These are phyloP conservation scores for Hirundo rustica DNA, from an alignment of 2,797 vertebrate species.

Conservation along the genomic window DNA sequence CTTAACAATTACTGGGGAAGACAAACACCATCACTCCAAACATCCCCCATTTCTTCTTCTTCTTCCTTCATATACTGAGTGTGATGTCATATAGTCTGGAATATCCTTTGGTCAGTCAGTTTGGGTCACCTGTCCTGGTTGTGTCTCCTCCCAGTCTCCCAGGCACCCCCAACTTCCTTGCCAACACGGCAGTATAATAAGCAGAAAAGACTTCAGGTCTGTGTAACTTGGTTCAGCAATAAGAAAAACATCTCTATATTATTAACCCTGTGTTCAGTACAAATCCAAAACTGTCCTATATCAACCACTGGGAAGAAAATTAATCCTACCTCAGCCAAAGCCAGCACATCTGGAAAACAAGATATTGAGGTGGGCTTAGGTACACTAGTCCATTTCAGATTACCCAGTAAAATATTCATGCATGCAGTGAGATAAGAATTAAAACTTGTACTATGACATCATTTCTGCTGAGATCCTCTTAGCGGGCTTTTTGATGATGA, in stretches of 20 bases:
- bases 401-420: not conserved
- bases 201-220: not conserved
- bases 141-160: not conserved
- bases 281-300: not conserved
- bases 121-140: not conserved
- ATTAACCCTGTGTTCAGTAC: not conserved
- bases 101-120: not conserved
- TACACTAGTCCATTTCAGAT: not conserved
- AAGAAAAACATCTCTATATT: not conserved
- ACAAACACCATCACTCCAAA: not conserved
- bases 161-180: not conserved
- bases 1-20: not conserved
- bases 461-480: not conserved
- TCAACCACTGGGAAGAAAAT: not conserved
- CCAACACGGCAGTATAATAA: not conserved
- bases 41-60: not conserved
- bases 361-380: not conserved
- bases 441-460: not conserved
- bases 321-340: not conserved
- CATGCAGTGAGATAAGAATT: not conserved
- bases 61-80: not conserved
- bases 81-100: not conserved
- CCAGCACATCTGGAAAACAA: not conserved
- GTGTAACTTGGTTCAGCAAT: not conserved
- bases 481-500: not conserved